Evolutionary conservation across 2,113 vertebrate species (phyloP).

Genomic region (Synchiropus splendidus): DNA sequence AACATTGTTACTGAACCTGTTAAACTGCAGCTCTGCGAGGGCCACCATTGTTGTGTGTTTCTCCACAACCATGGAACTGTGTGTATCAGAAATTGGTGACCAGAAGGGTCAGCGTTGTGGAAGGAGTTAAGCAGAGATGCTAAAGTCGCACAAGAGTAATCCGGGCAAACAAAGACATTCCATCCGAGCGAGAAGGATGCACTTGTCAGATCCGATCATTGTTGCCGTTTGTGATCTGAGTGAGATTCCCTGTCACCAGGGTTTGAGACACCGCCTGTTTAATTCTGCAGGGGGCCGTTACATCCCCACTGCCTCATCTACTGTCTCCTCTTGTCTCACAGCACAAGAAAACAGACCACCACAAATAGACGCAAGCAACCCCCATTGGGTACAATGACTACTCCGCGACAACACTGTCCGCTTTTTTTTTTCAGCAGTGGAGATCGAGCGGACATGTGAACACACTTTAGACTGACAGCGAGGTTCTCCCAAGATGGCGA

Average conservation of each 20-base stretch:
- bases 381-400: slow-evolving; percentile 13
- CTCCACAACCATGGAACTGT: no score
- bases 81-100: no score
- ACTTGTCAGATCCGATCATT: slow-evolving; percentile 59
- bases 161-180: slow-evolving; percentile 57
- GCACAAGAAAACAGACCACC: slow-evolving; percentile 25
- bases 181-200: slow-evolving; percentile 49
- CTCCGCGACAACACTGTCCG: no score
- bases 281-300: slow-evolving; percentile 53
- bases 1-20: no score
- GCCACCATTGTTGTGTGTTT: no score
- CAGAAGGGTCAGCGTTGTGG: no score
- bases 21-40: no score
- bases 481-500: slow-evolving; percentile 30
- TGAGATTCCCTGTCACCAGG: slow-evolving; percentile 59
- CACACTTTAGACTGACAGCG: slow-evolving; percentile 24
- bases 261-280: slow-evolving; percentile 44
- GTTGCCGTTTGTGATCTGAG: slow-evolving; percentile 54
- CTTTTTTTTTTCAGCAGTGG: slow-evolving; percentile 9
- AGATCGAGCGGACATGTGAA: slow-evolving; percentile 25
- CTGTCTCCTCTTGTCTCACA: slow-evolving; percentile 47
- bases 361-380: slow-evolving; percentile 11
- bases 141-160: slow-evolving; percentile 30
- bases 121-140: background rate
- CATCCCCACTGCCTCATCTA: slow-evolving; percentile 41